Base-by-base conservation (phyloP, 23 tunicate genomes). In the Halocynthia aurantium region DNA sequence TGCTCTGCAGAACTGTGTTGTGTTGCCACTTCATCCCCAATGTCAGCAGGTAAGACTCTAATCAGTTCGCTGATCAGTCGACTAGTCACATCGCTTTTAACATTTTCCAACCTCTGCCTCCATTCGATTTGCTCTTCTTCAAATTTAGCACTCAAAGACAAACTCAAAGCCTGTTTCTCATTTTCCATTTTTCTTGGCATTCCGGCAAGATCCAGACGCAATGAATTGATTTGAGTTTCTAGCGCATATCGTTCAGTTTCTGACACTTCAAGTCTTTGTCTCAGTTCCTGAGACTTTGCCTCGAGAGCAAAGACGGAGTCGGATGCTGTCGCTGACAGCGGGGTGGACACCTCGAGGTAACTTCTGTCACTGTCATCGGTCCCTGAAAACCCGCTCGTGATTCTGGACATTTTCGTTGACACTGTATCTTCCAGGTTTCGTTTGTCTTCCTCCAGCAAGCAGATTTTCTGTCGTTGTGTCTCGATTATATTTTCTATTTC, bases 391-490 rank as follows among this genome's bases (percentile, higher is more conserved):
- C 65, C 77, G 65, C 84, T 69, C 12, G 96, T 89, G 51, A 89
- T 83, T 11, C 50, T 73, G 9, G 96, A 78, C 88, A 89, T 84
- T 19, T 77, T 58, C 67, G 74, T 79, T 5, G 97, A 91, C 40
- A 85, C 90, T 49, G 77, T 57, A 52, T 91, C 90, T 77, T 91
- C 97, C 49, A 91, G 60, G 51, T 82, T 85, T 40, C 85, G 69
- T 74, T 91, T 91, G 76, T 91, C 97, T 77, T 85, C 77, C 78
- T 91, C 90, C 8, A 91, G 69, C 61, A 75, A 80, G n/a, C 77
- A n/a, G 11, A 85, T 65, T 77, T 81, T 85, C 6, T 52, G 17
- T 31, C n/a, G 40, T 17, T 85, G 60, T 44, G 62, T 17, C 51
- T 57, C 8, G 75, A 71, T 81, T 6, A 50, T 77, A 7, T 64